A percentile compares a stretch with the other conserved stretches of the same genome.
phyloP scores from a whole-genome alignment of 2,113 vertebrate species.

The Pygoscelis adeliae region DNA sequence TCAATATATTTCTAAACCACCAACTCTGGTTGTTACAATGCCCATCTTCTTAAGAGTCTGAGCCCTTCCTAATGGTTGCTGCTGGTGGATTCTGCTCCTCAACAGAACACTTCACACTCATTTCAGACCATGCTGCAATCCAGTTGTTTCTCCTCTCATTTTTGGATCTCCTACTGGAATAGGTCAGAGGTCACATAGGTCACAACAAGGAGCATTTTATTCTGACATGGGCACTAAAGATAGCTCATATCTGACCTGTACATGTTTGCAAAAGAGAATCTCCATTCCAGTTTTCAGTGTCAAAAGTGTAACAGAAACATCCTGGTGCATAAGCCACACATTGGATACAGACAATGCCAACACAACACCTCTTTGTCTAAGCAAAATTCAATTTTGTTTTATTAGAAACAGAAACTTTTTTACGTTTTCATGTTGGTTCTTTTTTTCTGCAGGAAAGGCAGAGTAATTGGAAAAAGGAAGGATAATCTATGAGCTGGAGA shows the following conservation, averaged over 20 bases:
- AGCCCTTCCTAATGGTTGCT: not conserved
- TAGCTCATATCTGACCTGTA: not conserved
- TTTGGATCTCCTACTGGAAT: not conserved
- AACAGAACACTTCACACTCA: not conserved
- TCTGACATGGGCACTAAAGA: not conserved
- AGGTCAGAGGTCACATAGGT: not conserved
- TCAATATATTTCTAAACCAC: not conserved
- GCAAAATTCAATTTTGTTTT: not conserved
- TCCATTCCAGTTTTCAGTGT: not conserved
- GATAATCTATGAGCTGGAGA: not conserved
- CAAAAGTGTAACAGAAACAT: not conserved
- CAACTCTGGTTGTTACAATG: not conserved
- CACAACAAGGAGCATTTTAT: not conserved
- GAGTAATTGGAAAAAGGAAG: not conserved
- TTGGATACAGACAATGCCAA: accelerated
- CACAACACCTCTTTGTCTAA: not conserved
- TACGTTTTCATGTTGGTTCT: not conserved
- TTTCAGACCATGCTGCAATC: not conserved
- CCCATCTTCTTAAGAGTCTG: accelerated
- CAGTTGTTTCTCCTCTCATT: not conserved
- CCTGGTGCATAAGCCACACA: no score
- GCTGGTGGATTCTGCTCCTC: not conserved
- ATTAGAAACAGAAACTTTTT: not conserved
- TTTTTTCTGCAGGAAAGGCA: not conserved
- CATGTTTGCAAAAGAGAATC: not conserved